Evolutionary conservation across 2,888 invertebrate species (phyloP), one percentile per base, ranked within the genome.

Genomic region (Allacma fusca): DNA sequence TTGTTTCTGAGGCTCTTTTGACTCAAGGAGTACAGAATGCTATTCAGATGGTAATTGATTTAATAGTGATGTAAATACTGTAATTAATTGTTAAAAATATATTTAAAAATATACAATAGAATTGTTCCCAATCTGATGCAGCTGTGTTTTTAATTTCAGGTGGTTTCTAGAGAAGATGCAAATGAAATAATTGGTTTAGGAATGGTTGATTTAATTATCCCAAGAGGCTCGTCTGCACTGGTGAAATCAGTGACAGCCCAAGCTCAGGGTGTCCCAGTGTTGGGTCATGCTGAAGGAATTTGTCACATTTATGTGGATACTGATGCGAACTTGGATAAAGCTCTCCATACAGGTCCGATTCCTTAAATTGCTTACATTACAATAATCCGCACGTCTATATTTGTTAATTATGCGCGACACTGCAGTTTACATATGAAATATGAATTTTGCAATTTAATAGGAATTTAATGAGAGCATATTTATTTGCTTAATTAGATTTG

Each of bases 201-300:
- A 81, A 95, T 97, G 86, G 98, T 99, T 79, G 98, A 99, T 88
- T 90, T 99, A 82, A 96, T 99, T 65, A 98, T 99, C 83, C 99
- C 99, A 0, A 91, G 99, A 76, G 99, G 99, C 0, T 98, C 98
- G n/a, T 93, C 93, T 29, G 95, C 98, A 0, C 89, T 99, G 75
- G 98, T 99, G 0, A 90, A 93, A 75, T 92, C 96, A 86, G 90
- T 92, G 81, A 94, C 95, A 86, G 96, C 96, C 29, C 92, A 94
- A 80, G 88, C 89, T 83, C 87, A 88, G 80, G 88, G 88, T 81
- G 98, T 99, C 85, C 98, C 99, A 0, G 99, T 99, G 0, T 89
- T 99, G 83, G 99, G 99, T 0, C 99, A 99, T 86, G 96, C 98
- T 72, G 98, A 99, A 88, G 99, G 99, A 44, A 92, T 99, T 80